Evolutionary conservation across 1,140 invertebrate species (phyloP).

Genomic region (Ruditapes philippinarum): DNA sequence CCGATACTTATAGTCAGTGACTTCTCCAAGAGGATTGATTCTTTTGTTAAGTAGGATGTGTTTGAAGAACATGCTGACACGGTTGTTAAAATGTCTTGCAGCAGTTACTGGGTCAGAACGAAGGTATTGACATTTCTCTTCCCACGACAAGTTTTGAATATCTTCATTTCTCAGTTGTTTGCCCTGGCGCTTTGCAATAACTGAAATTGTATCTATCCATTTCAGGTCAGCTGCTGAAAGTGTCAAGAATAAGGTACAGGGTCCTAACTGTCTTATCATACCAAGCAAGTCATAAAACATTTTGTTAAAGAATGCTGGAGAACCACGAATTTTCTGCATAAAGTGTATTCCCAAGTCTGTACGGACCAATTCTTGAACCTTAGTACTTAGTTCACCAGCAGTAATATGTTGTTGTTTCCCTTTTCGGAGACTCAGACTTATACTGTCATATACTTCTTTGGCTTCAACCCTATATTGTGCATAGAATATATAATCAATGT

Average conservation of each 20-base stretch:
- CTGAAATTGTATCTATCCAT: neutral
- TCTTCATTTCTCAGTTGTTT: neutral
- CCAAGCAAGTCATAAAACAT: slow-evolving; percentile 28
- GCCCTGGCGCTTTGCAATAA: slow-evolving; percentile 26
- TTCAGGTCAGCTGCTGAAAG: slow-evolving; percentile 19
- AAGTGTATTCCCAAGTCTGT: slow-evolving; percentile 39
- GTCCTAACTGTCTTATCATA: slow-evolving; percentile 10
- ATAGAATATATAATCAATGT: slow-evolving; percentile 27
- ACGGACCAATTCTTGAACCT: neutral
- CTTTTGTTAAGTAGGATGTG: slow-evolving; percentile 18
- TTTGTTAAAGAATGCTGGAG: slow-evolving; percentile 48
- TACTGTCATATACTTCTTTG: slow-evolving; percentile 22
- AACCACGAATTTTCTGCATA: slow-evolving; percentile 34
- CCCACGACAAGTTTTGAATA: slow-evolving; percentile 29
- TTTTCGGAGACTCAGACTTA: slow-evolving; percentile 43
- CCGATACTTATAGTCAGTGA: slow-evolving; percentile 29
- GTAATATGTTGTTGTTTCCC: slow-evolving; percentile 10
- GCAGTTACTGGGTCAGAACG: slow-evolving; percentile 27
- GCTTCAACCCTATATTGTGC: slow-evolving; percentile 28
- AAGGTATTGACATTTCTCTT: slow-evolving; percentile 47
- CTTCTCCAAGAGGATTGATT: neutral
- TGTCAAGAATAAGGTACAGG: slow-evolving; percentile 61
- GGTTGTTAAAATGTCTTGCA: slow-evolving; percentile 54
- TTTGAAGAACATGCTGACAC: slow-evolving; percentile 62
- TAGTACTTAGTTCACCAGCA: neutral